Conservation (phyloP, 2,797 vertebrate species). For the Dromococcyx pavoninus region DNA sequence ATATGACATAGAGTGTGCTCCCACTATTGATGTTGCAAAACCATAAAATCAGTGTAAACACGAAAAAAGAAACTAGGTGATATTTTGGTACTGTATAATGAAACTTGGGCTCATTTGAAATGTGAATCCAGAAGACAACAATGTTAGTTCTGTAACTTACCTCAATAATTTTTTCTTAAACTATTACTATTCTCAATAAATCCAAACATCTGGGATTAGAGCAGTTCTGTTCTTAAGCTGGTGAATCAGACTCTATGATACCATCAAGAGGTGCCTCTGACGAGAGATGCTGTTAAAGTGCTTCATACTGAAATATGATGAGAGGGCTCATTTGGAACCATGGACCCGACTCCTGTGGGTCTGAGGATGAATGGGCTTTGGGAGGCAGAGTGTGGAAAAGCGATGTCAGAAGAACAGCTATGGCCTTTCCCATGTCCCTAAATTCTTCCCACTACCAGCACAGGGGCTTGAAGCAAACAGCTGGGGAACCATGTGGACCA, state of each 20-base stretch:
- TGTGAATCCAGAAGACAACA: neutral
- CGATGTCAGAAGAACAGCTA: neutral
- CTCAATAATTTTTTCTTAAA: neutral
- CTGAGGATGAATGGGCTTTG: rapidly evolving
- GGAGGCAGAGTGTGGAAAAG: neutral
- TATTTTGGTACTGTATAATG: neutral
- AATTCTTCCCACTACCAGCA: neutral
- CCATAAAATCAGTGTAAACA: neutral
- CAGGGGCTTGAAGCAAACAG: rapidly evolving
- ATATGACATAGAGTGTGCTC: neutral
- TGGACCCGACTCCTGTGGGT: neutral
- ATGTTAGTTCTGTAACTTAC: neutral
- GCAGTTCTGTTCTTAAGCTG: neutral
- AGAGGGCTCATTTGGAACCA: rapidly evolving
- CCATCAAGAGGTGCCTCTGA: neutral
- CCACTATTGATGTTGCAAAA: neutral
- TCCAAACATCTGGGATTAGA: neutral
- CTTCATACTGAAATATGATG: neutral
- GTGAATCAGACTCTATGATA: neutral
- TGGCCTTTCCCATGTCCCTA: neutral
- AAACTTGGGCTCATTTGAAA: neutral
- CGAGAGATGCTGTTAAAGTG: neutral
- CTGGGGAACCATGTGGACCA: neutral
- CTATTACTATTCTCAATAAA: neutral
- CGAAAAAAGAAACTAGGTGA: neutral